These are phyloP conservation scores for Malurus elegans DNA, from an alignment of 2,113 vertebrate genomes.

Conservation along the genomic window DNA sequence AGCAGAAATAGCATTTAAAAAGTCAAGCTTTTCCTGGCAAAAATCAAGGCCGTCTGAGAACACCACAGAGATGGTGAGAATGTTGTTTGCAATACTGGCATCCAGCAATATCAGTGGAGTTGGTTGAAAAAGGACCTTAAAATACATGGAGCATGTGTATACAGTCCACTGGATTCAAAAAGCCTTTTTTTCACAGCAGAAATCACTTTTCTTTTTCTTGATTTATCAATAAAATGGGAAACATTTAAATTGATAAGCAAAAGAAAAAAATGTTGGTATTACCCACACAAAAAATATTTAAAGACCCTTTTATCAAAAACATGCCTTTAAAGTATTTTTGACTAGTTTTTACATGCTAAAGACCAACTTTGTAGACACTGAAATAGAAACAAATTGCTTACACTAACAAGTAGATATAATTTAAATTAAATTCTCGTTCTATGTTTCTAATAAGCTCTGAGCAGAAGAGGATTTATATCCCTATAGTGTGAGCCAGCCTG, in stretches of 20 bases:
- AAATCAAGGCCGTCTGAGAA: not conserved
- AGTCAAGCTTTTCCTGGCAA: not conserved
- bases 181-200: not conserved
- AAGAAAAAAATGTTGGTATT: not conserved
- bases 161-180: not conserved
- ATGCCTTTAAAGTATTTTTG: not conserved
- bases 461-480: not conserved
- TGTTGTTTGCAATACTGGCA: not conserved
- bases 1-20: not conserved
- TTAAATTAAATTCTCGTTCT: not conserved
- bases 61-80: not conserved
- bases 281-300: fast-evolving
- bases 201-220: not conserved
- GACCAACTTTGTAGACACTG: not conserved
- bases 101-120: not conserved
- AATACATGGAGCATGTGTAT: not conserved
- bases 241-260: not conserved
- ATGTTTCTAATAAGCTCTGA: not conserved
- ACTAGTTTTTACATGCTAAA: not conserved
- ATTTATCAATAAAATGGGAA: not conserved
- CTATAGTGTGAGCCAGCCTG: not conserved
- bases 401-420: not conserved
- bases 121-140: not conserved
- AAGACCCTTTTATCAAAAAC: not conserved
- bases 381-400: not conserved